Evolutionary conservation across 2,888 invertebrate genomes (phyloP).

Genomic region (Lissonota sp.): DNA sequence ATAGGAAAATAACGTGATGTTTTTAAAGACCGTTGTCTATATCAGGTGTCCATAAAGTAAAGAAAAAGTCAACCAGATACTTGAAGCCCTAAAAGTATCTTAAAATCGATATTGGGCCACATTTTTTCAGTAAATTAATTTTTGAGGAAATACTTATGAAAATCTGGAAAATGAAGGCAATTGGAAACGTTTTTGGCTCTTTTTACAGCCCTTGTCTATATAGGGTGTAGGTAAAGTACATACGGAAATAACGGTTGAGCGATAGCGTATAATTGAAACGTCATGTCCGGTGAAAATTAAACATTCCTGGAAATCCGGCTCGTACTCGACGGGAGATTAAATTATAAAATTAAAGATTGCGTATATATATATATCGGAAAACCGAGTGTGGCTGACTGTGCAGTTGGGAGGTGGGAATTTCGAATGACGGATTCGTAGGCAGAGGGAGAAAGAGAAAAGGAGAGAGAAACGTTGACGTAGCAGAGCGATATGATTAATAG

Average conservation of each 20-base stretch:
- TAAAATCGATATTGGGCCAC: too few relatives aligned
- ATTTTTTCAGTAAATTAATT: too few relatives aligned
- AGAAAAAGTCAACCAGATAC: too few relatives aligned
- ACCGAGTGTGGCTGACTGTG: slow-evolving; percentile 37
- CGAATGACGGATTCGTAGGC: slow-evolving; percentile 8
- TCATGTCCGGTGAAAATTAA: slow-evolving; percentile 42
- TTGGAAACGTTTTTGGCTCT: too few relatives aligned
- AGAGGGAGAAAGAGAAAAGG: neutral
- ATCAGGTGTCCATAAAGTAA: too few relatives aligned
- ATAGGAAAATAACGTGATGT: too few relatives aligned
- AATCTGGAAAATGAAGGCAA: too few relatives aligned
- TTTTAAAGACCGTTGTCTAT: too few relatives aligned
- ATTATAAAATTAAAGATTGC: slow-evolving; percentile 60
- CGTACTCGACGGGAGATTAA: slow-evolving; percentile 37
- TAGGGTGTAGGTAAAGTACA: too few relatives aligned
- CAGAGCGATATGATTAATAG: slow-evolving; percentile 59
- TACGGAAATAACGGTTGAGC: neutral
- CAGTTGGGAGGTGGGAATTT: slow-evolving; percentile 4
- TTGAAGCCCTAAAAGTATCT: too few relatives aligned
- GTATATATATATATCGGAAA: slow-evolving; percentile 9
- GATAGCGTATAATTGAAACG: slow-evolving; percentile 53
- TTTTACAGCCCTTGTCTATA: too few relatives aligned
- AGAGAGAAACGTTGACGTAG: slow-evolving; percentile 25
- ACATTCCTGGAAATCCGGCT: slow-evolving; percentile 39
- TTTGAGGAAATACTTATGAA: too few relatives aligned